These are phyloP conservation scores for Phaetusa simplex DNA, from an alignment of 2,113 vertebrate genomes.

Conservation along the genomic window DNA sequence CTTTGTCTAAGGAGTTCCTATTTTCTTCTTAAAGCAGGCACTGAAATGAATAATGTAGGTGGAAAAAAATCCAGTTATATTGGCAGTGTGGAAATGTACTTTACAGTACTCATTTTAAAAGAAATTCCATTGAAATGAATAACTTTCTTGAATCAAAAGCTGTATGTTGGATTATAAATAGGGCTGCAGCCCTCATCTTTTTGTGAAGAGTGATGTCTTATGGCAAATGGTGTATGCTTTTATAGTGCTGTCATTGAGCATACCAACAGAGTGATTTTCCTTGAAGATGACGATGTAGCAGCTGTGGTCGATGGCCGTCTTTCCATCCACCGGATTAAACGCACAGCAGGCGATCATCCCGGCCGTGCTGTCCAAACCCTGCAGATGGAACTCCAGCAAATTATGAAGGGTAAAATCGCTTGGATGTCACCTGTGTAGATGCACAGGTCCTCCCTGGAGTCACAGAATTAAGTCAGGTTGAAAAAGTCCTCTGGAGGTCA, in stretches of 20 bases:
- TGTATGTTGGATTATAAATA: not conserved
- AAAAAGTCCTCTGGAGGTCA: not conserved
- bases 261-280: constrained; percentile 95
- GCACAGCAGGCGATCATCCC: constrained; percentile 88
- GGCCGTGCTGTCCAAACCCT: constrained; percentile 94
- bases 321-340: constrained; percentile 96
- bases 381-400: constrained; percentile 98
- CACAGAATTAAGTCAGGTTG: not conserved
- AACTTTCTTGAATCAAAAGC: not conserved
- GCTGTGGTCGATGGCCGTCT: constrained; percentile 90
- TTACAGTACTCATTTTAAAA: not conserved
- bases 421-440: not conserved
- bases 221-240: not conserved
- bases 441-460: not conserved
- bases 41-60: not conserved
- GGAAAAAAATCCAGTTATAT: not conserved
- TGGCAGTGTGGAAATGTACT: not conserved
- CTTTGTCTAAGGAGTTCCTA: not conserved
- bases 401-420: constrained; percentile 90
- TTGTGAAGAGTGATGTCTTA: not conserved
- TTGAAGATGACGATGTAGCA: constrained; percentile 96
- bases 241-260: constrained; percentile 94
- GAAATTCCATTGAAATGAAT: not conserved
- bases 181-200: not conserved
- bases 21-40: not conserved